Percentiles rank a stretch among this genome's conserved stretches.
These are phyloP conservation scores for Coecobrya sp. DNA, from an alignment of 2,888 invertebrate species.

Conservation along the genomic window DNA sequence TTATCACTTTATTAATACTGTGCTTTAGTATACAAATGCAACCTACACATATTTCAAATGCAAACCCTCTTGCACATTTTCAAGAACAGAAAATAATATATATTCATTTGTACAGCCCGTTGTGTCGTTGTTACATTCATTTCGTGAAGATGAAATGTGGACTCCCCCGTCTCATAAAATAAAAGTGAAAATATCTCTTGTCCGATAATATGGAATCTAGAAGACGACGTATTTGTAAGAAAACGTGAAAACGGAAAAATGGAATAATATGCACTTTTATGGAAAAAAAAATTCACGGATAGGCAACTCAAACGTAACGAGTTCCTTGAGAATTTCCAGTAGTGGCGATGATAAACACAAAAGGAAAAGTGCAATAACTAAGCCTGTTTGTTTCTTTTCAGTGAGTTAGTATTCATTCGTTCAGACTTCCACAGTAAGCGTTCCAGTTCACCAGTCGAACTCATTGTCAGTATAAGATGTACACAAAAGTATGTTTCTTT, in stretches of 20 bases:
- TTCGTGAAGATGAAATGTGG: conserved; percentile 46
- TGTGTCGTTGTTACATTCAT: not conserved
- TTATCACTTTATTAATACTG: conserved; percentile 26
- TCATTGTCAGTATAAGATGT: conserved; percentile 23
- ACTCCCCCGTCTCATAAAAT: conserved; percentile 8
- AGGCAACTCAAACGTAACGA: not conserved
- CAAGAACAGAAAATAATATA: not conserved
- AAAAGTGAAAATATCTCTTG: conserved; percentile 22
- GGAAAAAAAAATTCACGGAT: not conserved
- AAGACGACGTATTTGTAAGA: not conserved
- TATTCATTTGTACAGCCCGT: not conserved
- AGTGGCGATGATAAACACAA: conserved; percentile 31
- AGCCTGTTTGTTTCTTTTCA: not conserved
- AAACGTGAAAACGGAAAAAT: not conserved
- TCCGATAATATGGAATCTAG: not conserved
- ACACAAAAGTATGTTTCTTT: not conserved
- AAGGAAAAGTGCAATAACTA: conserved; percentile 34
- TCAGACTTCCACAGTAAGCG: not conserved
- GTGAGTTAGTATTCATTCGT: not conserved
- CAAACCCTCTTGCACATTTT: not conserved
- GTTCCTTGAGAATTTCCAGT: conserved; percentile 24
- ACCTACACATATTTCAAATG: not conserved
- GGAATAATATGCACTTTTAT: not conserved
- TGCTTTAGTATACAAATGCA: not conserved
- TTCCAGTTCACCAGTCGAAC: conserved; percentile 31